These are phyloP conservation scores for Contarinia nasturtii DNA, from an alignment of 1,140 invertebrate species.

Conservation along the genomic window DNA sequence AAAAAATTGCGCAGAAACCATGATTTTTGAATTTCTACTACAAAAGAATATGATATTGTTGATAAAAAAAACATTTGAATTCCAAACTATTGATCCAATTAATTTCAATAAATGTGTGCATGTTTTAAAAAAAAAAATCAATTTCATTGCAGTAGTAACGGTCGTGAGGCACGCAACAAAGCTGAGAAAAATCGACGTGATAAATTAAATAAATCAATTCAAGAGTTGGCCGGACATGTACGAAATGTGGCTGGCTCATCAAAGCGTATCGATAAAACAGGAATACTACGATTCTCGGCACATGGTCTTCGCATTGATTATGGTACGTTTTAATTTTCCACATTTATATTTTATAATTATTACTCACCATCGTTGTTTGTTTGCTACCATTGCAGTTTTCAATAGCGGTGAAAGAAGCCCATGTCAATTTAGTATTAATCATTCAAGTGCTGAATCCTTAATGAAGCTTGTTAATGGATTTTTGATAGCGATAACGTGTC, in stretches of 20 bases:
- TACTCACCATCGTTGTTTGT: too few relatives aligned
- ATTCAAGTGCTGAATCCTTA: conserved; percentile 15
- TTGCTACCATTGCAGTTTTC: too few relatives aligned
- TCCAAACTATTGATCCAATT: too few relatives aligned
- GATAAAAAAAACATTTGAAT: too few relatives aligned
- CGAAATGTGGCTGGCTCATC: conserved; percentile 61
- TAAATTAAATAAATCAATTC: conserved; percentile 72
- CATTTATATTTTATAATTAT: conserved; percentile 8
- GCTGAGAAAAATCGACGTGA: conserved; percentile 80
- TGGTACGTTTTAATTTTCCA: conserved; percentile 8
- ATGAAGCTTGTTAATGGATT: conserved; percentile 41
- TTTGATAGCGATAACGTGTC: conserved; percentile 56
- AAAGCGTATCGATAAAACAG: conserved; percentile 75
- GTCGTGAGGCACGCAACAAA: conserved; percentile 54
- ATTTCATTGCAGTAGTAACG: conserved; percentile 38
- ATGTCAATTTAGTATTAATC: too few relatives aligned
- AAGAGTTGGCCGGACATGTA: conserved; percentile 58
- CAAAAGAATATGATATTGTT: too few relatives aligned
- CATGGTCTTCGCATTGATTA: conserved; percentile 40
- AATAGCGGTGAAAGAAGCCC: too few relatives aligned
- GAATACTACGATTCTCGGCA: conserved; percentile 62
- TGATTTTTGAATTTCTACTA: too few relatives aligned
- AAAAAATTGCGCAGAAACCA: too few relatives aligned
- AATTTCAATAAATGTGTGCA: too few relatives aligned
- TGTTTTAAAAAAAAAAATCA: background rate